Evolutionary conservation across 2,113 vertebrate genomes (phyloP).

Genomic region (Oreocharis arfaki): DNA sequence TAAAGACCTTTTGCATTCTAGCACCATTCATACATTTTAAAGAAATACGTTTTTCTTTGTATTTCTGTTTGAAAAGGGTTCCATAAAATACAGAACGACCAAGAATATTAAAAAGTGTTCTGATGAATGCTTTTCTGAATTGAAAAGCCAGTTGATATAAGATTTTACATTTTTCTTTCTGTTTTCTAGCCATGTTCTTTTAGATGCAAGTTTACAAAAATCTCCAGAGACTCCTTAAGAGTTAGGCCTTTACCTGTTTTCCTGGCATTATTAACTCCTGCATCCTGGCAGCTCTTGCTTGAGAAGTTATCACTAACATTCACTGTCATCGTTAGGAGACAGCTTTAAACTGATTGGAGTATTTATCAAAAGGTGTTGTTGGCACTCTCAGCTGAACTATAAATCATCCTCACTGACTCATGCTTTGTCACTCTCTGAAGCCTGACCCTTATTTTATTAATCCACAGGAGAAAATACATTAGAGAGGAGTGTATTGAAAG

Average conservation of each 20-base stretch:
- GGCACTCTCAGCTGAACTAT: slow-evolving; percentile 18
- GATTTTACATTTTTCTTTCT: not conserved
- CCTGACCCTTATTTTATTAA: slow-evolving; percentile 52
- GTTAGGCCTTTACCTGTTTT: not conserved
- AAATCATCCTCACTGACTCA: slow-evolving; percentile 42
- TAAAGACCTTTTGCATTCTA: not conserved
- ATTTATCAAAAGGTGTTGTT: slow-evolving; percentile 35
- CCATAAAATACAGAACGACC: not conserved
- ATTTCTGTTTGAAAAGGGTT: not conserved
- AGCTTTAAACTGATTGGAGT: slow-evolving; percentile 24
- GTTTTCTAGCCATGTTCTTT: not conserved
- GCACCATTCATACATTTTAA: not conserved
- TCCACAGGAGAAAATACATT: slow-evolving; percentile 36
- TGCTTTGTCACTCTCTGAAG: slow-evolving; percentile 43
- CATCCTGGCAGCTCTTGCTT: not conserved
- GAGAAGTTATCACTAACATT: not conserved
- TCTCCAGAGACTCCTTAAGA: not conserved
- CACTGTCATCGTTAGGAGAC: not conserved
- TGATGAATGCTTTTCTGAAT: not conserved
- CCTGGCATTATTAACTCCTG: not conserved
- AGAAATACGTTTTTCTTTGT: not conserved
- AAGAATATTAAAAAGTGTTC: not conserved
- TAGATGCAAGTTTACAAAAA: not conserved
- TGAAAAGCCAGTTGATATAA: not conserved
- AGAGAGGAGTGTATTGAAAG: slow-evolving; percentile 14